Evolutionary conservation across 2,797 vertebrate species (phyloP).

Genomic region (Zenarchopterus dispar): DNA sequence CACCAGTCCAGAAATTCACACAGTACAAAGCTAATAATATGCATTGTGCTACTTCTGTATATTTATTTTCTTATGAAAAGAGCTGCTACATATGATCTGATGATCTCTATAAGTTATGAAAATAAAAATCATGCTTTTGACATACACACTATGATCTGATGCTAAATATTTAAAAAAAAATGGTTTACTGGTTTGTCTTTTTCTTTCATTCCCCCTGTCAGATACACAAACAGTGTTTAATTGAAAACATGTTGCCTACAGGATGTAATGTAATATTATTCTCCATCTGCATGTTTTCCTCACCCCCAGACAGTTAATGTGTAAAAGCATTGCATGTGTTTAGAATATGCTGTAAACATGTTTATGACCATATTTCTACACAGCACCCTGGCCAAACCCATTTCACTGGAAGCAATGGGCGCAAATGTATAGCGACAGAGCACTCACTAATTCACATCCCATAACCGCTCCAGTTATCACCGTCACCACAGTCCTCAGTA

Average conservation of each 20-base stretch:
- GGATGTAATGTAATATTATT: conserved; percentile 25
- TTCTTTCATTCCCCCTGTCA: not conserved
- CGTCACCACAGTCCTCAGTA: conserved; percentile 17
- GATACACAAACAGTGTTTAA: not conserved
- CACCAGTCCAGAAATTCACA: conserved; percentile 14
- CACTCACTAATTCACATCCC: conserved; percentile 37
- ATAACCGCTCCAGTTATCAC: conserved; percentile 14
- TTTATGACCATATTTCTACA: not conserved
- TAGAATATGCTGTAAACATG: not conserved
- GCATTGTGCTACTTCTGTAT: not conserved
- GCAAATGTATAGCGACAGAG: conserved; percentile 5
- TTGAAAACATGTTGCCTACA: conserved; percentile 20
- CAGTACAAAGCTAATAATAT: conserved; percentile 8
- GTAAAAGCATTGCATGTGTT: conserved; percentile 20
- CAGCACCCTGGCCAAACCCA: not conserved
- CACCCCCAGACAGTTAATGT: conserved; percentile 1
- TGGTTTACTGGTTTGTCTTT: conserved; percentile 1
- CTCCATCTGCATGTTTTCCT: conserved; percentile 13
- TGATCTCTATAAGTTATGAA: conserved; percentile 33
- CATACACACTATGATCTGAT: conserved; percentile 11
- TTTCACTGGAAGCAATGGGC: conserved; percentile 9
- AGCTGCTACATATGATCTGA: conserved; percentile 22
- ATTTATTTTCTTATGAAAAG: conserved; percentile 14
- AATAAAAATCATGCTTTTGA: conserved; percentile 26
- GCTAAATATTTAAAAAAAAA: conserved; percentile 10